Conservation (phyloP, 1,140 invertebrate genomes). For the Branchinecta lynchi region DNA sequence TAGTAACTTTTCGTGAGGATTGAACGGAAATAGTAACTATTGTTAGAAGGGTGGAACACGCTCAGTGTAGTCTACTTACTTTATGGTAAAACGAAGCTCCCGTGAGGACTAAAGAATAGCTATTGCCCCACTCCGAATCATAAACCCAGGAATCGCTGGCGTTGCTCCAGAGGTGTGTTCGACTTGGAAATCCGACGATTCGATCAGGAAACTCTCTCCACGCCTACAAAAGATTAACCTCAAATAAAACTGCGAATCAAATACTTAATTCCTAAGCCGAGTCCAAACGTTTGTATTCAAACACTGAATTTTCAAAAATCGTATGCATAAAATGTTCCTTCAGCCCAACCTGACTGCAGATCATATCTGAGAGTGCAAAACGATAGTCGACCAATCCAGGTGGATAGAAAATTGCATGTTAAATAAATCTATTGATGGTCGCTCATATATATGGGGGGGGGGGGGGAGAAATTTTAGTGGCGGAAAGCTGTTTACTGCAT, state of each 20-base stretch:
- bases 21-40: too few species aligned
- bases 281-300: slow-evolving; percentile 13
- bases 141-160: slow-evolving; percentile 65
- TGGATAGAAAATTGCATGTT: too few species aligned
- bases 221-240: slow-evolving; percentile 39
- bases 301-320: slow-evolving; percentile 21
- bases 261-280: background rate
- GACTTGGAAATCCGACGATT: slow-evolving; percentile 77
- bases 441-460: too few species aligned
- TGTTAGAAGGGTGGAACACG: too few species aligned
- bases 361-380: too few species aligned
- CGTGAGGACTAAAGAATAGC: slow-evolving; percentile 81
- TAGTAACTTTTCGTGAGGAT: too few species aligned
- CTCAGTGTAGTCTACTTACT: slow-evolving; percentile 36
- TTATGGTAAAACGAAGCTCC: slow-evolving; percentile 89
- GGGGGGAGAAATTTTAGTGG: too few species aligned
- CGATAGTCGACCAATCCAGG: background rate
- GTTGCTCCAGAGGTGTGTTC: slow-evolving; percentile 80
- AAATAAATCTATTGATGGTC: too few species aligned
- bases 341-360: too few species aligned
- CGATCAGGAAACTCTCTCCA: slow-evolving; percentile 87
- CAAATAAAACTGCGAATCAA: slow-evolving; percentile 14
- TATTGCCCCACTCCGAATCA: slow-evolving; percentile 87
- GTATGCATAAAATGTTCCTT: background rate
- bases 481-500: too few species aligned